phyloP scores from a whole-genome alignment of 2,797 vertebrate genomes.

The Phataginus tricuspis region DNA sequence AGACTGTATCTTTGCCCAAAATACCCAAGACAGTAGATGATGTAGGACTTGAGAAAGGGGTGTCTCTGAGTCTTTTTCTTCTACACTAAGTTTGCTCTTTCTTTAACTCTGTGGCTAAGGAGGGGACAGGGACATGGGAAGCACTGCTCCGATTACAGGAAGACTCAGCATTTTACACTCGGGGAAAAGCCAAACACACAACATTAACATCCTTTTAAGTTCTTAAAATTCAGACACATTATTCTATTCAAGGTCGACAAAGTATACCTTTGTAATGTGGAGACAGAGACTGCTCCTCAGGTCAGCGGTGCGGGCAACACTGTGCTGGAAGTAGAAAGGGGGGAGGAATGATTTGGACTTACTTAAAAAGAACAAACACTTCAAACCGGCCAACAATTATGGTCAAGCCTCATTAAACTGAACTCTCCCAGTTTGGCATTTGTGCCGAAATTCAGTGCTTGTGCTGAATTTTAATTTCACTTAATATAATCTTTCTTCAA shows the following conservation, averaged over 20 bases:
- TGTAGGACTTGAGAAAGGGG: not conserved
- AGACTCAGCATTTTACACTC: not conserved
- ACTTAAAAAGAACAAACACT: slow-evolving; percentile 54
- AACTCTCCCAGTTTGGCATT: slow-evolving; percentile 23
- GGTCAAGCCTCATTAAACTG: not conserved
- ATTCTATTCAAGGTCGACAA: slow-evolving; percentile 42
- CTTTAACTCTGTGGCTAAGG: not conserved
- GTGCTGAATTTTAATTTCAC: slow-evolving; percentile 5
- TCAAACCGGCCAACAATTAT: not conserved
- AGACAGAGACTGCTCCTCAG: slow-evolving; percentile 38
- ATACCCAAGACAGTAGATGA: not conserved
- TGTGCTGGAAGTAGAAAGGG: slow-evolving; percentile 27
- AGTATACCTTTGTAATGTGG: slow-evolving; percentile 5
- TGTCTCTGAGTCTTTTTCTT: not conserved
- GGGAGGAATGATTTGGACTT: not conserved
- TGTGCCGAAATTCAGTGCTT: not conserved
- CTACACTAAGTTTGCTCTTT: not conserved
- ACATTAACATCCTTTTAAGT: not conserved
- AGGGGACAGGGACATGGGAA: not conserved
- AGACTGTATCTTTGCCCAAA: not conserved
- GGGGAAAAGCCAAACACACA: not conserved
- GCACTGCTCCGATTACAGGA: not conserved
- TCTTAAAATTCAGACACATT: slow-evolving; percentile 28
- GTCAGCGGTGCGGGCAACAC: slow-evolving; percentile 40
- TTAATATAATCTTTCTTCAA: slow-evolving; percentile 29